Conservation (phyloP, 2,888 invertebrate genomes). For the Macrosoma leucophasiata region DNA sequence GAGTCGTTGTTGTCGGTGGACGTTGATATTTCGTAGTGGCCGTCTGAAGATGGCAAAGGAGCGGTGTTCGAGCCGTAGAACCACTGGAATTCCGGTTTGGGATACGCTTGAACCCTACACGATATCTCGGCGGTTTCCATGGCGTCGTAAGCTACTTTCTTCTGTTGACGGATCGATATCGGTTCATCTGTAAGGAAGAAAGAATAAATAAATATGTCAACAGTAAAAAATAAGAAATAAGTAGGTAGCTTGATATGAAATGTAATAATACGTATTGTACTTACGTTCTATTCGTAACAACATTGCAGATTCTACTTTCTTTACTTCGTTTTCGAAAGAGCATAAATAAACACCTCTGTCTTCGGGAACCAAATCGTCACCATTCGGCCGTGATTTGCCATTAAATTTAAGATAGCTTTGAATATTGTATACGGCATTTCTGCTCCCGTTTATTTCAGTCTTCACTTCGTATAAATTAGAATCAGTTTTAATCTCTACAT, state of each 20-base stretch:
- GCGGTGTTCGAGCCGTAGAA: slow-evolving; percentile 85
- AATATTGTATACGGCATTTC: slow-evolving; percentile 87
- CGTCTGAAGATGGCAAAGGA: slow-evolving; percentile 85
- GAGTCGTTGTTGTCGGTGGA: slow-evolving; percentile 89
- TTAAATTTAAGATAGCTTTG: slow-evolving; percentile 88
- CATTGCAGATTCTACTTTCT: slow-evolving; percentile 91
- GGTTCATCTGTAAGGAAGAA: slow-evolving; percentile 81
- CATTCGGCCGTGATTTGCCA: slow-evolving; percentile 85
- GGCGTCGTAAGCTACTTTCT: slow-evolving; percentile 91
- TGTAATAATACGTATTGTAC: slow-evolving; percentile 38
- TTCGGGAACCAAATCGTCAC: slow-evolving; percentile 85
- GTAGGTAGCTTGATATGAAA: not conserved
- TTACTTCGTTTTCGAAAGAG: slow-evolving; percentile 92
- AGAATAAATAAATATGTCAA: not conserved
- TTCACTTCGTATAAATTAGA: slow-evolving; percentile 87
- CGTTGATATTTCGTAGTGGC: slow-evolving; percentile 90
- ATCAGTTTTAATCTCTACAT: slow-evolving; percentile 84
- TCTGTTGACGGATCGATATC: slow-evolving; percentile 88
- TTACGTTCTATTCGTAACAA: slow-evolving; percentile 92
- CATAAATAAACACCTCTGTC: slow-evolving; percentile 93
- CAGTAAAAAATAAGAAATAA: slow-evolving; percentile 5
- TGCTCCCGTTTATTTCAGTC: slow-evolving; percentile 84
- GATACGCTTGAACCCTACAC: slow-evolving; percentile 93
- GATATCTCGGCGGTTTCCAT: slow-evolving; percentile 90
- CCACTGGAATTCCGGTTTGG: slow-evolving; percentile 95